These are phyloP conservation scores for Andrena flavipes DNA, from an alignment of 2,888 invertebrate genomes.

Conservation along the genomic window DNA sequence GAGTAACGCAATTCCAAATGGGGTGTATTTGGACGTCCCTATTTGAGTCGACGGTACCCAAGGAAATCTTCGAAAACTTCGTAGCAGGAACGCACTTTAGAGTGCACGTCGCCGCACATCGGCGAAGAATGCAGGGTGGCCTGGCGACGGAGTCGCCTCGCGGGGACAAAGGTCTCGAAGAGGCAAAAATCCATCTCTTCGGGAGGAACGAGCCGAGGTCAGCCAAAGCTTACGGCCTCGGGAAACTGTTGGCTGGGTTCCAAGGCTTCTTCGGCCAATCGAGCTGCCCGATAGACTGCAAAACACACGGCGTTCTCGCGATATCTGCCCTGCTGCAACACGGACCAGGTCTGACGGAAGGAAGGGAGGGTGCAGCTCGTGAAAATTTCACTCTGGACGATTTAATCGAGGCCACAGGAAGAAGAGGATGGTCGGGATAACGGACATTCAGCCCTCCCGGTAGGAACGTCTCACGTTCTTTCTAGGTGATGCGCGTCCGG, in stretches of 20 bases:
- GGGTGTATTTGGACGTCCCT: not conserved
- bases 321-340: conserved; percentile 41
- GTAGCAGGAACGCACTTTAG: conserved; percentile 10
- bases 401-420: conserved; percentile 50
- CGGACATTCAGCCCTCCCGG: not conserved
- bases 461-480: conserved; percentile 14
- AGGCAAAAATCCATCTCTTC: conserved; percentile 65
- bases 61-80: not conserved
- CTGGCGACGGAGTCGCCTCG: not conserved
- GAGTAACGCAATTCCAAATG: not conserved
- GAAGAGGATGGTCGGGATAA: conserved; percentile 8
- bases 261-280: conserved; percentile 71
- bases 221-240: conserved; percentile 70
- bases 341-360: not conserved
- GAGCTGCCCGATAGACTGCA: conserved; percentile 63
- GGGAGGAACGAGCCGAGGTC: conserved; percentile 69
- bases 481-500: conserved; percentile 9
- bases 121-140: conserved; percentile 1
- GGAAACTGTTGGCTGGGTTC: conserved; percentile 70
- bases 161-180: conserved; percentile 31
- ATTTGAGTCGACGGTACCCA: not conserved
- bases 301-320: conserved; percentile 59
- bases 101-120: not conserved
- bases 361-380: conserved; percentile 6
- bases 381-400: conserved; percentile 45